Base-by-base conservation (phyloP, 1,140 invertebrate genomes). In the Aleiodes sp. region DNA sequence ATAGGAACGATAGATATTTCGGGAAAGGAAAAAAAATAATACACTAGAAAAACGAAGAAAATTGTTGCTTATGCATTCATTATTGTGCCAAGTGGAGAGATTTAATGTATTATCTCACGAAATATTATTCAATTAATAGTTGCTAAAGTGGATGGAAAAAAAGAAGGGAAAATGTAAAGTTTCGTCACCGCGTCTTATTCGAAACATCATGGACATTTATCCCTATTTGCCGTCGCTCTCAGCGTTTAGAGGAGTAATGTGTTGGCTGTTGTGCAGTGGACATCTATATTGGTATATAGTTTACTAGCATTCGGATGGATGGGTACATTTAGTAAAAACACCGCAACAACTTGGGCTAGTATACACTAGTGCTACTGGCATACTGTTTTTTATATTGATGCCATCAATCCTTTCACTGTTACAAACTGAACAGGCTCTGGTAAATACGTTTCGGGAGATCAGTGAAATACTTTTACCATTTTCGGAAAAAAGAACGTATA, bases 171-270 rank as follows among this genome's bases (percentile, higher is more conserved):
- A 56, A 52, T 16, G 46, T 52, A 16, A 52, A 52, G 26, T 52
- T 52, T 52, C 46, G 19, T 24, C 46, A 21, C 12, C 26, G 26
- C 26, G 26, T 52, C 46, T 52, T 52, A 21, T 52, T 21, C 46
- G 19, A 24, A 52, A 12, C 21, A 16, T 26, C 28, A 29, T 12
- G 56, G 28, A 28, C 31, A 59, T 59, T 59, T 59, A 59, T 59
- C 31, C 31, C 56, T 59, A 59, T 59, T 59, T 59, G 56, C 26
- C 56, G 56, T 59, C 28, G 56, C 56, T 59, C 56, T 59, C 28
- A 12, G n/a, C 26, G 28, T 29, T 28, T 59, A 31, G 56, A 31
- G 4, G 28, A 26, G 28, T 12, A 28, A 28, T 59, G 56, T 59
- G 56, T 59, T 8, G 8, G 19, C 21, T 56, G 24, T 46, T 46